These are phyloP conservation scores for Hoplostethus atlanticus DNA, from an alignment of 2,797 vertebrate genomes.

Conservation along the genomic window DNA sequence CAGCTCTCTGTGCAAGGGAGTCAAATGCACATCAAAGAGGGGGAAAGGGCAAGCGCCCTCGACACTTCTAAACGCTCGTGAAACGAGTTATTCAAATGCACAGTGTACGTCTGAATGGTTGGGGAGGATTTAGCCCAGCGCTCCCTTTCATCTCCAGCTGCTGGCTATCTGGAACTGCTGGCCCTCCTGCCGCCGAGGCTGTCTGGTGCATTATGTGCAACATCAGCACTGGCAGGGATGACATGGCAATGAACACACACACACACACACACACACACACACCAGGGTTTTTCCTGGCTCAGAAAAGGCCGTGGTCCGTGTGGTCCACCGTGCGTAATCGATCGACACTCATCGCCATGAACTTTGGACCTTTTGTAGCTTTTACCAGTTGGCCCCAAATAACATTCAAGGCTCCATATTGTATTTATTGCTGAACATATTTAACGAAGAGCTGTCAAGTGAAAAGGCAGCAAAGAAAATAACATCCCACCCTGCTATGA, in stretches of 20 bases:
- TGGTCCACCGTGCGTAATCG: too few species aligned
- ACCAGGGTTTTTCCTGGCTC: too few species aligned
- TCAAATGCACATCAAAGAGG: conserved; percentile 44
- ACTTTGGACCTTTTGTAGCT: too few species aligned
- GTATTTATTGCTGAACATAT: too few species aligned
- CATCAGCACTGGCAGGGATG: not conserved
- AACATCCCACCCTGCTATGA: too few species aligned
- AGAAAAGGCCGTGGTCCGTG: too few species aligned
- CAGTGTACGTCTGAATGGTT: conserved; percentile 41
- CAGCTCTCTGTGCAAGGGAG: conserved; percentile 19
- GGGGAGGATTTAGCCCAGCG: conserved; percentile 45
- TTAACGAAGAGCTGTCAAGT: too few species aligned
- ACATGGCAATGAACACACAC: not conserved
- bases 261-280: not conserved
- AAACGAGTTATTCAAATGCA: conserved; percentile 21
- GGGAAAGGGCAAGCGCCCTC: not conserved
- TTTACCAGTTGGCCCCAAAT: too few species aligned
- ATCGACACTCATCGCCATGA: too few species aligned
- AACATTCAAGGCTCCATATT: too few species aligned
- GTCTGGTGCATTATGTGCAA: conserved; percentile 18
- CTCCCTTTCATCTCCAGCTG: conserved; percentile 60
- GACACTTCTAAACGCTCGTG: conserved; percentile 34
- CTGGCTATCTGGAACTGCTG: conserved; percentile 43
- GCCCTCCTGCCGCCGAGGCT: conserved; percentile 25
- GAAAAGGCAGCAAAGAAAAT: too few species aligned